Evolutionary conservation across 2,888 invertebrate species (phyloP).

Genomic region (Drosophila setosimentum): DNA sequence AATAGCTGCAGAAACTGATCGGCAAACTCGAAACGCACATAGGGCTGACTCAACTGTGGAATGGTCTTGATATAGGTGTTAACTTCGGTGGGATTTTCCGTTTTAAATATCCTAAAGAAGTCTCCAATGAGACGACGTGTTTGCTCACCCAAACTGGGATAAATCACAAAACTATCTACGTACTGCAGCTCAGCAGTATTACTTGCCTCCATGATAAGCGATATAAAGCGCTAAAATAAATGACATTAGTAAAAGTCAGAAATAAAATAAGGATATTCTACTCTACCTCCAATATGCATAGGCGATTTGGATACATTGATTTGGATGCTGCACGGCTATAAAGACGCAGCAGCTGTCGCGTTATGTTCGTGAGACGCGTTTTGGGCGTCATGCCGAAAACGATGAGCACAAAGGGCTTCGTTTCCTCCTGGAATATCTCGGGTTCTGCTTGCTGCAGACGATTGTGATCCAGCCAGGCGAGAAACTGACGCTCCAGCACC

Average conservation of each 20-base stretch:
- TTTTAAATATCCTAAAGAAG: constrained; percentile 79
- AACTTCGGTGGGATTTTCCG: constrained; percentile 65
- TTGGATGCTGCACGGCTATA: constrained; percentile 75
- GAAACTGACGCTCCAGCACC: constrained; percentile 87
- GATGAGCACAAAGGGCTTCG: constrained; percentile 74
- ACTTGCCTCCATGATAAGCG: constrained; percentile 79
- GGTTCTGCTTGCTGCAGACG: constrained; percentile 66
- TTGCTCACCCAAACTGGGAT: constrained; percentile 74
- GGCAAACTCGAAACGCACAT: constrained; percentile 79
- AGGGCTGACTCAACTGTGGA: constrained; percentile 72
- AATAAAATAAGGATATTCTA: background rate
- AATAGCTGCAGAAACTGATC: constrained; percentile 80
- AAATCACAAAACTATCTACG: constrained; percentile 67
- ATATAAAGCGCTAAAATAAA: constrained; percentile 75
- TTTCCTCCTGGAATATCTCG: constrained; percentile 71
- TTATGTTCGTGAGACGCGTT: constrained; percentile 66
- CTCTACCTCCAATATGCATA: constrained; percentile 77
- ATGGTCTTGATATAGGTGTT: constrained; percentile 75
- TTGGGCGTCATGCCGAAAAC: constrained; percentile 75
- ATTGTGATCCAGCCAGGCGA: constrained; percentile 87
- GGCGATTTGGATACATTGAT: constrained; percentile 58
- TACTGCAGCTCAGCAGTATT: constrained; percentile 80
- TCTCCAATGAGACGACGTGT: constrained; percentile 74
- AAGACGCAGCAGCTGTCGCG: constrained; percentile 73
- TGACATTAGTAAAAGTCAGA: background rate